Evolutionary conservation across 2,888 invertebrate species (phyloP).

Genomic region (Hetaerina titia): DNA sequence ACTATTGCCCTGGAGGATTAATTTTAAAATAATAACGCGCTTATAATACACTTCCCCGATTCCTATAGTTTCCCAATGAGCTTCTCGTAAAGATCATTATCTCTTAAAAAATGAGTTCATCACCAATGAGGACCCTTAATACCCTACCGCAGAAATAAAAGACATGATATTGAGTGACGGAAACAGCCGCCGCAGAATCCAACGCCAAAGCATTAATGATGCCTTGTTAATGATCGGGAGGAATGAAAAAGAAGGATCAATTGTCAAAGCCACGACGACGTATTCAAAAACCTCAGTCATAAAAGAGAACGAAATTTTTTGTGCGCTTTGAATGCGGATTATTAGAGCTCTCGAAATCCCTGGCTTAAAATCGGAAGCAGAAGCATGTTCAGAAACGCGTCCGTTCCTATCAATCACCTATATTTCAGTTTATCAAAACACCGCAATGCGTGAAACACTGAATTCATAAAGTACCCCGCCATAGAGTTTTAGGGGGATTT

Average conservation of each 20-base stretch:
- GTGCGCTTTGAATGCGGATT: not conserved
- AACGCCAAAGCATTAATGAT: constrained; percentile 51
- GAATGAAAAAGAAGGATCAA: not conserved
- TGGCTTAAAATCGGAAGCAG: constrained; percentile 19
- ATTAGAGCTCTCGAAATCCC: constrained; percentile 13
- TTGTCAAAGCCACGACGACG: constrained; percentile 20
- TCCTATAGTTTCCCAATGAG: not conserved
- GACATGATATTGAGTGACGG: not conserved
- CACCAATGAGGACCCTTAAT: not conserved
- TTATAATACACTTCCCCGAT: not conserved
- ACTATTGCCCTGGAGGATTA: not conserved
- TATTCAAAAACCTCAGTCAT: constrained; percentile 26
- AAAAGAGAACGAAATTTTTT: not conserved
- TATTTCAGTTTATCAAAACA: constrained; percentile 1
- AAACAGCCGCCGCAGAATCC: constrained; percentile 20
- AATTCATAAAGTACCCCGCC: not conserved
- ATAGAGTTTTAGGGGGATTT: not conserved
- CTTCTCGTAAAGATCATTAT: not conserved
- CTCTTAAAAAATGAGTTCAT: not conserved
- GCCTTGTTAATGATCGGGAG: constrained; percentile 58
- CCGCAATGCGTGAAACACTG: constrained; percentile 35
- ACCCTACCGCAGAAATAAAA: not conserved
- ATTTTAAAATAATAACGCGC: not conserved
- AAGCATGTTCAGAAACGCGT: not conserved
- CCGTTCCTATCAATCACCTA: constrained; percentile 23